Evolutionary conservation across 2,888 invertebrate genomes (phyloP), one percentile per base, ranked within the genome.

Genomic region (Drosophila imparisetae): DNA sequence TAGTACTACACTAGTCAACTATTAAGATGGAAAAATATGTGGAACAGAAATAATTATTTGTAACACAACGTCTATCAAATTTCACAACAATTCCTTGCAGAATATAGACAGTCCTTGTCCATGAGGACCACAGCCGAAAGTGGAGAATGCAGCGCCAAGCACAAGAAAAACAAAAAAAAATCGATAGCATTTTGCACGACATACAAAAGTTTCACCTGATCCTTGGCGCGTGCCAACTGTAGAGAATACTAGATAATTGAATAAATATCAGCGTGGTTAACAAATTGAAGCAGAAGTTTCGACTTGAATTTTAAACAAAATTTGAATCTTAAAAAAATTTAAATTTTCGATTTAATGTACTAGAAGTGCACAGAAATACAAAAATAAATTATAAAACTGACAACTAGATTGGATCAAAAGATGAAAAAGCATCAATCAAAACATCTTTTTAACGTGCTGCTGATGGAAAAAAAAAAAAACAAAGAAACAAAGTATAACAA

Each of bases 141-240:
- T 96, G 86, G 6, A 96, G 92, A 98, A 93, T 29, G 54, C 66
- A 4, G n/a, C 52, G 10, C 36, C 24, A 45, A 48, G 29, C 18
- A 98, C 96, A 6, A 32, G 32, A 10, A 97, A 97, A 29, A 98
- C 97, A 0, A 98, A 7, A 98, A 98, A 0, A 98, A 93, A 24
- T 98, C 98, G 0, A 97, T 96, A 36, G 97, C 93, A 27, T 96
- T 95, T 81, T 97, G 96, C 96, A 98, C 97, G 5, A 98, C 97
- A 59, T 97, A 94, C 4, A 97, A 92, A 0, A 97, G 97, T 15
- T 98, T 93, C 1, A 98, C 93, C 93, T 98, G 96, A 91, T 97
- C 96, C 90, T 96, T 96, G 45, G 96, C 95, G 86, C 94, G 94
- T 3, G 96, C 96, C 76, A 96, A 91, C 96, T 96, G 75, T 0